Conservation (phyloP, 2,113 vertebrate species). For the Clupea harengus region DNA sequence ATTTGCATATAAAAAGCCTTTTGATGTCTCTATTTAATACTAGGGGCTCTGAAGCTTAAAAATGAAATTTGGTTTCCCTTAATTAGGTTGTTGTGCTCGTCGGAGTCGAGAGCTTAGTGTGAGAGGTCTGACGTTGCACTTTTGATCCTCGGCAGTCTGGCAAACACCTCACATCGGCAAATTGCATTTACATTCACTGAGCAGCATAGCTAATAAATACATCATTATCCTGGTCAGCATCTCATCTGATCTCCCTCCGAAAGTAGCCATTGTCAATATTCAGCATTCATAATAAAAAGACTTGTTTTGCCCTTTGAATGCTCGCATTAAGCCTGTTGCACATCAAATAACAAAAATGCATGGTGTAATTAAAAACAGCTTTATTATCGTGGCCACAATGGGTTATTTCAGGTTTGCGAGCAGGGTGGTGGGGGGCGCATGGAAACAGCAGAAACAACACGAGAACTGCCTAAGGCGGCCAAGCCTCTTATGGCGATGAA, state of each 20-base stretch:
- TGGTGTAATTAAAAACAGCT: not conserved
- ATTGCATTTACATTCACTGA: not conserved
- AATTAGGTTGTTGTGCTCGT: slow-evolving; percentile 38
- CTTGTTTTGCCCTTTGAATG: not conserved
- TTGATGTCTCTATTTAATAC: slow-evolving; percentile 40
- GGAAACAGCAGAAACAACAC: not conserved
- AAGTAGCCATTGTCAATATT: not conserved
- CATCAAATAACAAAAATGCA: not conserved
- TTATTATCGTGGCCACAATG: not conserved
- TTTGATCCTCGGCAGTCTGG: not conserved
- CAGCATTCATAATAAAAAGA: not conserved
- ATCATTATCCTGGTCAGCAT: not conserved
- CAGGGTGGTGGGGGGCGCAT: not conserved
- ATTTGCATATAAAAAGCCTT: slow-evolving; percentile 57
- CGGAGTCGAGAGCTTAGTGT: not conserved
- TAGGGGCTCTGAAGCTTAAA: slow-evolving; percentile 24
- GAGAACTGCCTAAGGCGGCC: not conserved
- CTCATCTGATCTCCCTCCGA: not conserved
- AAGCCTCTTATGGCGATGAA: slow-evolving; percentile 16
- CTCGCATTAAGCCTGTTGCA: not conserved
- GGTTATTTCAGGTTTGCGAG: not conserved
- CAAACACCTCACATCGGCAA: not conserved
- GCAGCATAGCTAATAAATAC: not conserved
- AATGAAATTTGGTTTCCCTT: slow-evolving; percentile 33
- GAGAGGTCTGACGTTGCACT: not conserved